Conservation (phyloP, 2,888 invertebrate genomes). For the Cybosia mesomella region DNA sequence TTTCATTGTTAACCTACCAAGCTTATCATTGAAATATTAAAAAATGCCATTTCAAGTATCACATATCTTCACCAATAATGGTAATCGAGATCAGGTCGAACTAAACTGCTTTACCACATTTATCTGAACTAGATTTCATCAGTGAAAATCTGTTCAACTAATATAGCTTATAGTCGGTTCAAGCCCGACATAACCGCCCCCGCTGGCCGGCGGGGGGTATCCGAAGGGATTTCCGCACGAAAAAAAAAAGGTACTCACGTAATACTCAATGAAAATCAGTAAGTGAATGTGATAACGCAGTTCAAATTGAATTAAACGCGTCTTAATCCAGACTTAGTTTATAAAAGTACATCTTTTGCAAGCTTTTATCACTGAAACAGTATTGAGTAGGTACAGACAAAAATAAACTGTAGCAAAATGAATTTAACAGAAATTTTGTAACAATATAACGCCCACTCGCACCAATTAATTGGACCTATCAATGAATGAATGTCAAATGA, state of each 20-base stretch:
- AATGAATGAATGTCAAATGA: not conserved
- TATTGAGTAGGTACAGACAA: not conserved
- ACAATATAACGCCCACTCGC: not conserved
- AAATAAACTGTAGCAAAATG: not conserved
- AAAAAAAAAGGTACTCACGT: not conserved
- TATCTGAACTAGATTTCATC: not conserved
- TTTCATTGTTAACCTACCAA: no score
- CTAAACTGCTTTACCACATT: not conserved
- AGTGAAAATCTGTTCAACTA: not conserved
- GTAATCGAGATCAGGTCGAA: not conserved
- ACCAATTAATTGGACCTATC: conserved; percentile 1
- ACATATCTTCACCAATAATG: not conserved
- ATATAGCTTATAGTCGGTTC: no score
- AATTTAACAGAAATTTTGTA: not conserved
- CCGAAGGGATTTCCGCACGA: no score
- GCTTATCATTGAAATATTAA: no score
- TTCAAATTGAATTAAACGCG: not conserved
- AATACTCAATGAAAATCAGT: not conserved
- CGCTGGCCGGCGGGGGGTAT: no score
- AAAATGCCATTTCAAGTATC: no score
- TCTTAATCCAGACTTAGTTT: not conserved
- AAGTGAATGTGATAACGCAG: not conserved
- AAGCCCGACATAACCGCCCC: no score
- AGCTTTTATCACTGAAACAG: not conserved
- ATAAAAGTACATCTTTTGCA: not conserved